A percentile compares a stretch with the other conserved stretches of the same genome.
These are phyloP conservation scores for Vandiemenella viatica DNA, from an alignment of 2,888 invertebrate species.

Conservation along the genomic window DNA sequence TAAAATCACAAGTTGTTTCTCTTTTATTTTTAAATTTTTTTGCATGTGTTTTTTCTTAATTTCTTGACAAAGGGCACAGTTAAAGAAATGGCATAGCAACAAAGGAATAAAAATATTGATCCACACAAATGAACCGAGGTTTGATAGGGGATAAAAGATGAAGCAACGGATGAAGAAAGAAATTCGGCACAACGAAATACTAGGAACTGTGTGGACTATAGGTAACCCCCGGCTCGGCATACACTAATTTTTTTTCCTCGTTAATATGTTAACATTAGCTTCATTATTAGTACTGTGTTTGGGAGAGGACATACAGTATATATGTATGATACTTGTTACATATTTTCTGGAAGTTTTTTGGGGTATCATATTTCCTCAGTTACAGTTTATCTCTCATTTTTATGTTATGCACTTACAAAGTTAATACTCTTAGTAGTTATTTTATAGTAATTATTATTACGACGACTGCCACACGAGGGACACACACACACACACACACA, in stretches of 20 bases:
- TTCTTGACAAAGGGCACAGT: slow-evolving; percentile 14
- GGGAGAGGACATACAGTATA: not conserved
- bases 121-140: not conserved
- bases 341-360: slow-evolving; percentile 15
- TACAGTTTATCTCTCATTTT: not conserved
- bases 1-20: slow-evolving; percentile 18
- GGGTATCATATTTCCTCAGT: slow-evolving; percentile 6
- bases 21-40: slow-evolving; percentile 8
- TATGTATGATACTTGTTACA: not conserved
- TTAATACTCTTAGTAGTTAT: slow-evolving; percentile 2
- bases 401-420: slow-evolving; percentile 8
- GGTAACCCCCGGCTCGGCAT: not conserved
- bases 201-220: slow-evolving; percentile 11
- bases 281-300: slow-evolving; percentile 5
- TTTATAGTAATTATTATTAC: no score
- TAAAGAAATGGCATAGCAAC: slow-evolving; percentile 18
- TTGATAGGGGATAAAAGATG: not conserved
- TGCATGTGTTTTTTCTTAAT: slow-evolving; percentile 14
- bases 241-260: no score
- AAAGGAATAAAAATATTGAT: slow-evolving; percentile 2
- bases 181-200: slow-evolving; percentile 1
- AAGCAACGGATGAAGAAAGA: not conserved
- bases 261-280: slow-evolving; percentile 2
- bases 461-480: slow-evolving; percentile 1
- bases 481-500: not conserved